Evolutionary conservation across 37 sponge, comb jelly and placozoan genomes (phyloP).

Genomic region (Corticium candelabrum): DNA sequence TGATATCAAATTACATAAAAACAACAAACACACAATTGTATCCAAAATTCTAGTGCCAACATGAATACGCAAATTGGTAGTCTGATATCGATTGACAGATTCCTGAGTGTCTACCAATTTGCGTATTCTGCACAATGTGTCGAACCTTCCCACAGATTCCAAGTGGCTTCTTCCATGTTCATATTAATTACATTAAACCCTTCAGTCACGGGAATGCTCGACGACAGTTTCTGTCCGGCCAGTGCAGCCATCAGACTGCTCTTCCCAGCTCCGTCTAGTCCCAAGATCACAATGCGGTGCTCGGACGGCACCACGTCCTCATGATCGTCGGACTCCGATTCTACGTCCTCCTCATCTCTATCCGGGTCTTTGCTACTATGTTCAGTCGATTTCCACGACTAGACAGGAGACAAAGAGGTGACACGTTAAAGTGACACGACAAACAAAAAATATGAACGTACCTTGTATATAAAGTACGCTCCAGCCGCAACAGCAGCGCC

Average conservation of each 20-base stretch:
- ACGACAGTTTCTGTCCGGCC: not conserved
- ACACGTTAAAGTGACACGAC: no score
- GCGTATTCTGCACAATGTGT: not conserved
- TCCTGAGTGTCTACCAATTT: not conserved
- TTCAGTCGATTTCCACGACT: no score
- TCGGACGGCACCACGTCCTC: not conserved
- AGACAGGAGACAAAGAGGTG: no score
- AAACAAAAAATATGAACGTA: no score
- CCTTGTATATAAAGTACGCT: no score
- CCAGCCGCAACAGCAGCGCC: no score
- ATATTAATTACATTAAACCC: not conserved
- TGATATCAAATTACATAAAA: no score
- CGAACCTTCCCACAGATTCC: not conserved
- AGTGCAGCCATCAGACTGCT: not conserved
- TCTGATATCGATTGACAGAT: no score
- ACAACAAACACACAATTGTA: no score
- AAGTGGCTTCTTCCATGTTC: not conserved
- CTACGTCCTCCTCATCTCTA: not conserved
- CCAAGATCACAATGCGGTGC: not conserved
- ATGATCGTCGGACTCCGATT: not conserved
- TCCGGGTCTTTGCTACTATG: no score
- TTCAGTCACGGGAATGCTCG: constrained; percentile 1
- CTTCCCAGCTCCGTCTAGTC: constrained; percentile 1
- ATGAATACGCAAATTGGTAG: no score
- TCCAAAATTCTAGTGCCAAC: no score